phyloP scores from a whole-genome alignment of 1,140 invertebrate species.

The Propsilocerus akamusi region DNA sequence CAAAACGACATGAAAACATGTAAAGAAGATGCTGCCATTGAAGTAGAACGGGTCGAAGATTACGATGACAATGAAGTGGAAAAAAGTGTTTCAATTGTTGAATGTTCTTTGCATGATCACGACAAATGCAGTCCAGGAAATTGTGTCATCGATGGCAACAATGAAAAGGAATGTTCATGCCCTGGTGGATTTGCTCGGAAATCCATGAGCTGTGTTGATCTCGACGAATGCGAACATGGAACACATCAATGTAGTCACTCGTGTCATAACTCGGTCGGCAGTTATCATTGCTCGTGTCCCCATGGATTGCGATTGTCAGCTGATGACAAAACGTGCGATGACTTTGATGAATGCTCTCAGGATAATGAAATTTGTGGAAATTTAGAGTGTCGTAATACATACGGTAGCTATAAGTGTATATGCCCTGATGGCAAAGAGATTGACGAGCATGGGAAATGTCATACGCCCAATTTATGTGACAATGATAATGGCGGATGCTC shows the following conservation, averaged over 20 bases:
- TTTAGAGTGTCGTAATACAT: conserved; percentile 45
- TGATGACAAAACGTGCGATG: conserved; percentile 32
- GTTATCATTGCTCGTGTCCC: conserved; percentile 67
- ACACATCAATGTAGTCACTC: conserved; percentile 52
- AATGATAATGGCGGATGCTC: conserved; percentile 26
- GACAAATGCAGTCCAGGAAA: conserved; percentile 25
- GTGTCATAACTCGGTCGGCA: conserved; percentile 69
- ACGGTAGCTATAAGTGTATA: conserved; percentile 59
- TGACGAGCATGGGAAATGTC: conserved; percentile 17
- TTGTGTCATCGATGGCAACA: conserved; percentile 20
- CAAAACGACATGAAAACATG: conserved; percentile 26
- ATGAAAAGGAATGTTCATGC: conserved; percentile 29
- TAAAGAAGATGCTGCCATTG: conserved; percentile 29
- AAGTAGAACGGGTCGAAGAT: conserved; percentile 28
- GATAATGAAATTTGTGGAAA: conserved; percentile 43
- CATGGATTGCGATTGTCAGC: conserved; percentile 40
- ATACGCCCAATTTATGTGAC: conserved; percentile 38
- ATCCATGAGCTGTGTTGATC: conserved; percentile 28
- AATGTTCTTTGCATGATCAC: conserved; percentile 23
- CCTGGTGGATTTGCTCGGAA: conserved; percentile 25
- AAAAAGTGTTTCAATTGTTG: conserved; percentile 20
- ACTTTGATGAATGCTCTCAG: conserved; percentile 57
- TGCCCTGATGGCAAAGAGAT: conserved; percentile 37
- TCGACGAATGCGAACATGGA: conserved; percentile 59
- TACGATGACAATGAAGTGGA: conserved; percentile 21